A percentile compares a stretch with the other conserved stretches of the same genome.
Conservation (phyloP, 1,140 invertebrate species). For the Papilio polytes region DNA sequence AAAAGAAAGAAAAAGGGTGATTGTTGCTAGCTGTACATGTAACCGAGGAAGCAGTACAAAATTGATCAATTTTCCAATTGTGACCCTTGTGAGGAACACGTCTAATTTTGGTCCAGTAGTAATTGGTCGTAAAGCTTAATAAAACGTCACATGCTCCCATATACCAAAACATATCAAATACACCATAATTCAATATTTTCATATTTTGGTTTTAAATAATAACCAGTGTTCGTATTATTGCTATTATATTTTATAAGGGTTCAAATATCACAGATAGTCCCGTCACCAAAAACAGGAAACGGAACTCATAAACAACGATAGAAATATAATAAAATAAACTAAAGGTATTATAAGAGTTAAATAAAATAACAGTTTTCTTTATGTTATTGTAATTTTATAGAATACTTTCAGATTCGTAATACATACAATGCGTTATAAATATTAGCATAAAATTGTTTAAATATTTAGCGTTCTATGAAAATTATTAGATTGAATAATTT, state of each 20-base stretch:
- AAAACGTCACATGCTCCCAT: constrained; percentile 31
- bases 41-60: constrained; percentile 75
- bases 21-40: constrained; percentile 51
- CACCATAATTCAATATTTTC: neutral
- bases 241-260: too few relatives aligned
- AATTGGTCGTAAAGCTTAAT: constrained; percentile 59
- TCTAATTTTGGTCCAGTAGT: constrained; percentile 71
- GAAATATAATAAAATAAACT: too few relatives aligned
- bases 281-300: neutral
- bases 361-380: constrained; percentile 26
- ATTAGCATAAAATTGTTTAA: constrained; percentile 73
- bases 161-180: constrained; percentile 1
- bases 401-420: constrained; percentile 47
- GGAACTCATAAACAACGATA: too few relatives aligned
- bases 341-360: constrained; percentile 1
- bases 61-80: constrained; percentile 82
- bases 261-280: too few relatives aligned
- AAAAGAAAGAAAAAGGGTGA: constrained; percentile 2
- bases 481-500: constrained; percentile 78
- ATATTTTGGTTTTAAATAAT: constrained; percentile 2
- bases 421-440: constrained; percentile 70
- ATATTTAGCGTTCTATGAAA: constrained; percentile 63
- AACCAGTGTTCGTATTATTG: constrained; percentile 12
- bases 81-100: constrained; percentile 57
- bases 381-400: constrained; percentile 49